These are phyloP conservation scores for Drosophila subpulchrella DNA, from an alignment of 1,140 invertebrate genomes.

Conservation along the genomic window DNA sequence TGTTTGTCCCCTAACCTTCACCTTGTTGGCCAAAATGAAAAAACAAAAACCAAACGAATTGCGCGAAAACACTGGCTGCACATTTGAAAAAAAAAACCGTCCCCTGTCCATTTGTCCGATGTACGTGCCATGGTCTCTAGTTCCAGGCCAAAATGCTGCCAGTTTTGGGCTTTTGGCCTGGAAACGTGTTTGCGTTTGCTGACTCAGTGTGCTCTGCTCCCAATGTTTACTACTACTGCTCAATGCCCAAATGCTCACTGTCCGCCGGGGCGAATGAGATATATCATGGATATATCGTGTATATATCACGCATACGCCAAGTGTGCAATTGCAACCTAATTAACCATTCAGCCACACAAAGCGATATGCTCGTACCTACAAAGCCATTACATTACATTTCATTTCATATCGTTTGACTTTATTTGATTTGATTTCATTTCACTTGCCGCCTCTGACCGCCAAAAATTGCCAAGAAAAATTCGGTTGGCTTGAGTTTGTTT, in stretches of 20 bases:
- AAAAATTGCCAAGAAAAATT: constrained; percentile 25
- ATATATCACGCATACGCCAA: constrained; percentile 70
- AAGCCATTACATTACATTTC: constrained; percentile 6
- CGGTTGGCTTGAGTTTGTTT: not conserved
- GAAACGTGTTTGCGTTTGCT: constrained; percentile 65
- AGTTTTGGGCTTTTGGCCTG: constrained; percentile 61
- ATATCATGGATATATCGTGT: constrained; percentile 27
- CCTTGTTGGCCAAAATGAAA: constrained; percentile 66
- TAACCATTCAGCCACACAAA: constrained; percentile 48
- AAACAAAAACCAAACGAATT: constrained; percentile 36
- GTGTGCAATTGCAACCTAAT: constrained; percentile 54
- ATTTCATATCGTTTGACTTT: not conserved
- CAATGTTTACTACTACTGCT: constrained; percentile 16
- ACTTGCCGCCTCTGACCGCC: constrained; percentile 26
- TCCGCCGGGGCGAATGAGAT: constrained; percentile 32
- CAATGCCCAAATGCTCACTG: constrained; percentile 18
- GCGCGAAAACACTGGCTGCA: constrained; percentile 33
- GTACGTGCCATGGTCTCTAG: constrained; percentile 65
- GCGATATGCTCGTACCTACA: not conserved
- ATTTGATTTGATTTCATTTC: constrained; percentile 4
- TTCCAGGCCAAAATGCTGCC: constrained; percentile 41
- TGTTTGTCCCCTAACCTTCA: constrained; percentile 55
- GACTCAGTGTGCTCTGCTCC: constrained; percentile 43
- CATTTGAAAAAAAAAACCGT: constrained; percentile 21
- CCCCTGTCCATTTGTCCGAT: constrained; percentile 18